Evolutionary conservation across 2,888 invertebrate genomes (phyloP), one percentile per base, ranked within the genome.

Genomic region (Chironomus tentans): DNA sequence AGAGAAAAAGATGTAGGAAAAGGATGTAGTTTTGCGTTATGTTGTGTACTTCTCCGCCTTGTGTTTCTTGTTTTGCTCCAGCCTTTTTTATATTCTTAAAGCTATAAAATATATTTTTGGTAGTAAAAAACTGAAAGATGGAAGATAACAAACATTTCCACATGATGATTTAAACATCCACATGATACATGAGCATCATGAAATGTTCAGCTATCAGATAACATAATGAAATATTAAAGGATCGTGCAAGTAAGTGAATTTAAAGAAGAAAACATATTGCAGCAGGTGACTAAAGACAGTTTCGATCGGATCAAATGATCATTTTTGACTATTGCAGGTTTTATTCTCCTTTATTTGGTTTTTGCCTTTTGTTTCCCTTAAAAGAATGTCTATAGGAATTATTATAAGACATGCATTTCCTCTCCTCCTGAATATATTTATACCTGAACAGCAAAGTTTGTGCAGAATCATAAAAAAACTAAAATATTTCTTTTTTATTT

Each of bases 231-330:
- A 38, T 38, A 38, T 38, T 4, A 10, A 38, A 38, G 38, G 38
- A 38, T 38, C 38, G 38, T 38, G 38, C 38, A 38, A 38, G 38
- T 38, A 6, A 28, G 7, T 12, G 12, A n/a, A 48, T 12, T n/a
- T n/a, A 48, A 3, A 50, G 3, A 15, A 6, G 5, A 15, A 56
- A n/a, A 15, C 56, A 56, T 15, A 10, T 18, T 70, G 69, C 24
- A 70, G 70, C 70, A 70, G 70, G 70, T 70, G 70, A 70, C 70
- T 70, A 70, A 48, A 70, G 70, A 70, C 56, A 56, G n/a, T 56
- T 56, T 56, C 56, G 56, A 56, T 56, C 56, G 56, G 15, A 56
- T 56, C 56, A 56, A 15, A 5, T 15, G 15, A 50, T 15, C n/a
- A 28, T 3, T 18, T 15, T 15, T 56, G n/a, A 15, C 56, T 56